These are phyloP conservation scores for Folsomia manolachei DNA, from an alignment of 2,888 invertebrate species.

Conservation along the genomic window DNA sequence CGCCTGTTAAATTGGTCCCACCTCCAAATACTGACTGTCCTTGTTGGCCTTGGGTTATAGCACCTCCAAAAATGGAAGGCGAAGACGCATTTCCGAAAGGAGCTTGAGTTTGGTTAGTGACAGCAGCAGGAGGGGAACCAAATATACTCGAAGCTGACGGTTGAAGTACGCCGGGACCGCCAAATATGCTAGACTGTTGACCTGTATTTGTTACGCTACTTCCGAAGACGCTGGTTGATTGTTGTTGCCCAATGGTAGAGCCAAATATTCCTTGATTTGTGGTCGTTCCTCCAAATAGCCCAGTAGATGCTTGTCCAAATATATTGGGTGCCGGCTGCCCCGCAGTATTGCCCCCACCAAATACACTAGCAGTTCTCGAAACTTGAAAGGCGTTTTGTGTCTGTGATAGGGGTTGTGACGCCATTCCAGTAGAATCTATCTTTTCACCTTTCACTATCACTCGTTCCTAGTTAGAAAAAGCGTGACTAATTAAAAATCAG, in stretches of 20 bases:
- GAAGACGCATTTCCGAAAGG: background rate
- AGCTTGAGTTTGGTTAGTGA: background rate
- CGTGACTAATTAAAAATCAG: background rate
- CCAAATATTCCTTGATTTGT: no score
- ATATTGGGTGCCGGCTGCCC: background rate
- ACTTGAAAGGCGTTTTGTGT: background rate
- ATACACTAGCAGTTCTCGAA: constrained; percentile 6
- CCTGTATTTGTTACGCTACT: background rate
- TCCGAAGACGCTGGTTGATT: background rate
- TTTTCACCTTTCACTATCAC: constrained; percentile 19
- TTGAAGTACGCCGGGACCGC: no score
- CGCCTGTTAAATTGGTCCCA: background rate
- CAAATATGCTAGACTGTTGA: background rate
- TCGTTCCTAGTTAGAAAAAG: constrained; percentile 22
- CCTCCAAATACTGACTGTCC: constrained; percentile 13
- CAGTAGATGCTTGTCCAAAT: background rate
- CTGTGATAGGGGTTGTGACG: no score
- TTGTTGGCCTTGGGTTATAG: no score
- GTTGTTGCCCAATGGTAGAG: no score
- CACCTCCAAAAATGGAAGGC: constrained; percentile 1
- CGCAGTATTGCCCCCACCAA: constrained; percentile 11
- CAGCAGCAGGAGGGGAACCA: background rate
- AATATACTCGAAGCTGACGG: constrained; percentile 3
- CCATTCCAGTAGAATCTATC: background rate
- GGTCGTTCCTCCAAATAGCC: background rate